phyloP scores from a whole-genome alignment of 1,140 invertebrate genomes.

The Zelostemma sp. region DNA sequence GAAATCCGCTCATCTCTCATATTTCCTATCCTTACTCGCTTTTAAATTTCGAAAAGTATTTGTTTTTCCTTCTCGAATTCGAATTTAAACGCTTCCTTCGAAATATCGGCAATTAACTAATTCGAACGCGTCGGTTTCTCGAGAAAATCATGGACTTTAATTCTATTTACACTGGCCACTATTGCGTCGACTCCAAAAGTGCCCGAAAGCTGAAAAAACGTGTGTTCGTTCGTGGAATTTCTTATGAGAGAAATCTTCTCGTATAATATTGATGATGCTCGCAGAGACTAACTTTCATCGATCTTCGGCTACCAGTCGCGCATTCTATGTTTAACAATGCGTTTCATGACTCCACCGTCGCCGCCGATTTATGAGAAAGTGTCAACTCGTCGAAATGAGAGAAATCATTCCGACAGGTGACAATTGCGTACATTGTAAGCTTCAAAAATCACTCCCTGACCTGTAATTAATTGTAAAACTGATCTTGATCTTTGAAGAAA shows the following conservation, averaged over 20 bases:
- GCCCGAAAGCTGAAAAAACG: slow-evolving; percentile 9
- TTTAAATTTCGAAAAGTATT: too few species aligned
- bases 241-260: slow-evolving; percentile 56
- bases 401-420: neutral
- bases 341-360: slow-evolving; percentile 37
- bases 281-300: slow-evolving; percentile 36
- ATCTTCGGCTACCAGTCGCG: slow-evolving; percentile 20
- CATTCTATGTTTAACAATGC: slow-evolving; percentile 37
- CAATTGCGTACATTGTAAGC: neutral
- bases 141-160: too few species aligned
- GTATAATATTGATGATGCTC: slow-evolving; percentile 41
- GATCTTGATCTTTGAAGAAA: neutral
- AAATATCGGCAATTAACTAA: too few species aligned
- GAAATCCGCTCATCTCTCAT: neutral
- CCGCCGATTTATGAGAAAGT: slow-evolving; percentile 38
- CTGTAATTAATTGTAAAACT: neutral
- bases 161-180: too few species aligned
- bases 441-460: too few species aligned
- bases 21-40: neutral
- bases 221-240: slow-evolving; percentile 45
- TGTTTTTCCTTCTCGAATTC: too few species aligned
- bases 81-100: too few species aligned
- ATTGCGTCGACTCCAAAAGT: slow-evolving; percentile 9
- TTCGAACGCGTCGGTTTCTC: too few species aligned
- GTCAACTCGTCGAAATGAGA: slow-evolving; percentile 44